A percentile compares a stretch with the other conserved stretches of the same genome.
phyloP scores from a whole-genome alignment of 1,140 invertebrate species.

The Popillia japonica region DNA sequence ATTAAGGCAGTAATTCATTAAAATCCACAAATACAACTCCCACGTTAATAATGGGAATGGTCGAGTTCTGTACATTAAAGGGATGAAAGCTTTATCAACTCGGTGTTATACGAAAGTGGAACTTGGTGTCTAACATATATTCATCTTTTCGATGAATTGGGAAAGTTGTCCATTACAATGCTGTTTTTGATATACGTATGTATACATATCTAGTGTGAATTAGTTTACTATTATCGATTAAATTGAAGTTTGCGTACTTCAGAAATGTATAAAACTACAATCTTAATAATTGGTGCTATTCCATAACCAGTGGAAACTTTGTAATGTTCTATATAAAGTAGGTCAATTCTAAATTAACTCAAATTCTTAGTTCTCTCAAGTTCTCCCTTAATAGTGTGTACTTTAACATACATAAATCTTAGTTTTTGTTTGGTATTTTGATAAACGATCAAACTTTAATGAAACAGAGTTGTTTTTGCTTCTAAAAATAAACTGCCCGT shows the following conservation, averaged over 20 bases:
- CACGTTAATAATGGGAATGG: background rate
- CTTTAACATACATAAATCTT: slow-evolving; percentile 4
- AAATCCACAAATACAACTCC: slow-evolving; percentile 8
- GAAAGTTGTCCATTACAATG: no score
- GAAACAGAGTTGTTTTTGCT: slow-evolving; percentile 1
- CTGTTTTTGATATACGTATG: no score
- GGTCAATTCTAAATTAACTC: slow-evolving; percentile 6
- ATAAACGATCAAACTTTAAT: slow-evolving; percentile 12
- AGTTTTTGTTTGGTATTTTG: slow-evolving; percentile 13
- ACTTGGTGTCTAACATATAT: background rate
- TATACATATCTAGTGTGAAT: no score
- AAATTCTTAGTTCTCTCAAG: background rate
- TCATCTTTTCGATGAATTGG: no score
- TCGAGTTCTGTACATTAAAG: background rate
- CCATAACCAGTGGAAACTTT: background rate
- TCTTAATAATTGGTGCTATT: no score
- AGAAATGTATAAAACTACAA: no score
- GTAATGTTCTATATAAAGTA: background rate
- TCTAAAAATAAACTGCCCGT: background rate
- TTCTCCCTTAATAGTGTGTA: background rate
- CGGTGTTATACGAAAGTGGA: background rate
- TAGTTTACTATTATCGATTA: no score
- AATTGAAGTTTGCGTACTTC: no score
- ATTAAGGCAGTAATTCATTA: background rate
- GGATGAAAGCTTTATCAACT: background rate